Percentiles rank a stretch among this genome's conserved stretches.
These are phyloP conservation scores for Erpetoichthys calabaricus DNA, from an alignment of 2,797 vertebrate species.

Conservation along the genomic window DNA sequence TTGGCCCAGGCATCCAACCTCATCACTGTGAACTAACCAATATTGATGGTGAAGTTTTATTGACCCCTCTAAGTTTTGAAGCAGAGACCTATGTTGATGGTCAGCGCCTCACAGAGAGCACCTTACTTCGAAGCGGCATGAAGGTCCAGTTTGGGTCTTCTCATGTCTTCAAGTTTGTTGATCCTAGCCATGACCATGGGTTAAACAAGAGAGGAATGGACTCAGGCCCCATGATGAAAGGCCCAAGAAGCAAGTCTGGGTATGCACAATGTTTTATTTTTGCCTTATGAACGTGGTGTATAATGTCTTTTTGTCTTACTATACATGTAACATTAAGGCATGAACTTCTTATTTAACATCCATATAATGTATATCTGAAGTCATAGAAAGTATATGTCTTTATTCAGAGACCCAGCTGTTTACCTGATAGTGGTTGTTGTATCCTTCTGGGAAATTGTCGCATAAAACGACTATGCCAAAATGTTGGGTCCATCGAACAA, in stretches of 20 bases:
- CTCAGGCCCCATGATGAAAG: conserved; percentile 57
- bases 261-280: conserved; percentile 18
- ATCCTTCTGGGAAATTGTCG: no score
- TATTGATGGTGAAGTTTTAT: conserved; percentile 83
- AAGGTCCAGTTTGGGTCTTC: conserved; percentile 81
- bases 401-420: no score
- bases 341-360: no score
- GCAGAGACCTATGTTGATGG: conserved; percentile 87
- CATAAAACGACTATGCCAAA: no score
- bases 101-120: conserved; percentile 76
- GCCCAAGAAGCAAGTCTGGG: conserved; percentile 59
- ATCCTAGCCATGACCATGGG: conserved; percentile 78
- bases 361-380: no score
- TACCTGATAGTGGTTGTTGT: no score
- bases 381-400: no score
- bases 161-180: conserved; percentile 94
- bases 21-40: conserved; percentile 95
- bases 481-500: no score
- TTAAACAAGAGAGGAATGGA: conserved; percentile 62
- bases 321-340: no score
- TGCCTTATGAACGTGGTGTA: no score
- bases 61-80: conserved; percentile 75
- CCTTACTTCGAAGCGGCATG: conserved; percentile 80
- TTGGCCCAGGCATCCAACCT: conserved; percentile 82
- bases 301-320: no score